phyloP scores from a whole-genome alignment of 2,888 invertebrate species.

The Volucella inflata region DNA sequence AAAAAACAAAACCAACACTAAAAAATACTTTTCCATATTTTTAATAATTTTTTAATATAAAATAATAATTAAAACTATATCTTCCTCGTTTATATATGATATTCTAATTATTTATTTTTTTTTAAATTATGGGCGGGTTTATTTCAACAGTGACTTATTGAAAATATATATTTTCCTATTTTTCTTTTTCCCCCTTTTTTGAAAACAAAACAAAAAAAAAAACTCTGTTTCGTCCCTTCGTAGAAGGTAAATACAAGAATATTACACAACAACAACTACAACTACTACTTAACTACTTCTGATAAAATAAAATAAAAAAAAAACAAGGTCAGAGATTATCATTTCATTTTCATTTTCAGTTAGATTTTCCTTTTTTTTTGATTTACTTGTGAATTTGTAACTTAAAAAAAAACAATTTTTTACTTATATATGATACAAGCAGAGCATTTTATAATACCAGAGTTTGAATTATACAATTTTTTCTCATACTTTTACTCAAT shows the following conservation, averaged over 20 bases:
- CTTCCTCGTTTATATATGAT: conserved; percentile 37
- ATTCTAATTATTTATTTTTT: background rate
- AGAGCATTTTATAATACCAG: conserved; percentile 53
- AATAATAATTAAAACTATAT: conserved; percentile 21
- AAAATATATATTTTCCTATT: conserved; percentile 77
- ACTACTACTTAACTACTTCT: conserved; percentile 73
- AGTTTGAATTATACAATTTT: conserved; percentile 7
- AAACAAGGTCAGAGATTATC: conserved; percentile 76
- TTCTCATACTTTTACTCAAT: conserved; percentile 17
- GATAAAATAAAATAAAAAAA: conserved; percentile 51
- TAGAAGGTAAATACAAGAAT: conserved; percentile 83
- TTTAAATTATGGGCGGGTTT: conserved; percentile 63
- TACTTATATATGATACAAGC: conserved; percentile 28
- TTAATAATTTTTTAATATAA: conserved; percentile 24
- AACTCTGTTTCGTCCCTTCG: conserved; percentile 82
- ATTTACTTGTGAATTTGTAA: background rate
- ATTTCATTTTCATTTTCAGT: conserved; percentile 67
- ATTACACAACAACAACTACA: conserved; percentile 75
- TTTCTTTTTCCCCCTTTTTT: conserved; percentile 79
- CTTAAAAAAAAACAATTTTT: conserved; percentile 28
- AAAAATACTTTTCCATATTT: conserved; percentile 49
- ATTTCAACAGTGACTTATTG: conserved; percentile 70
- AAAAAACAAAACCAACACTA: conserved; percentile 55
- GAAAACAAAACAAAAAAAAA: too few species aligned
- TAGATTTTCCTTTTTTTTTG: conserved; percentile 38